Percentiles rank a stretch among this genome's conserved stretches.
Conservation (phyloP, 2,888 invertebrate species). For the Saturnia pavonia region DNA sequence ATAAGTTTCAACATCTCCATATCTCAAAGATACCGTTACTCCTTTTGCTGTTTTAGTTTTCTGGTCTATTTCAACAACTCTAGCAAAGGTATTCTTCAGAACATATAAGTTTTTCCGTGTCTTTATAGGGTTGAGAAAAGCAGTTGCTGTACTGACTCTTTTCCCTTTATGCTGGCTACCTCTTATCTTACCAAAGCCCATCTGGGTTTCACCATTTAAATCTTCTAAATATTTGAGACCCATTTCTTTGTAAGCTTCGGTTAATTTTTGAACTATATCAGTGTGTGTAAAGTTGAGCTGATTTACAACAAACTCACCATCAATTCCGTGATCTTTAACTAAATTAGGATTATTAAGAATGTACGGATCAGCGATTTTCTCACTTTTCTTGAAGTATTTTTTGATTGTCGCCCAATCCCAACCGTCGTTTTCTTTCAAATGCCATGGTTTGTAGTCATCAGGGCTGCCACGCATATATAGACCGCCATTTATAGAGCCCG, state of each 20-base stretch:
- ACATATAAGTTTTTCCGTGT: slow-evolving; percentile 61
- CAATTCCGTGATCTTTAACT: slow-evolving; percentile 65
- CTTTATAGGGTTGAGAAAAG: slow-evolving; percentile 62
- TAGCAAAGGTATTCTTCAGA: slow-evolving; percentile 58
- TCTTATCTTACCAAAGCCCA: slow-evolving; percentile 79
- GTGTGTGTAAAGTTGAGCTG: slow-evolving; percentile 68
- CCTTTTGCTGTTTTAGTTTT: slow-evolving; percentile 49
- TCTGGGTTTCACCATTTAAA: slow-evolving; percentile 70
- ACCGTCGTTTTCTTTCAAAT: slow-evolving; percentile 54
- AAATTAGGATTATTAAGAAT: slow-evolving; percentile 63
- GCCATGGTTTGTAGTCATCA: slow-evolving; percentile 67
- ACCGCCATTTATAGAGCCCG: slow-evolving; percentile 69
- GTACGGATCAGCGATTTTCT: slow-evolving; percentile 63
- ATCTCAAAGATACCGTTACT: slow-evolving; percentile 49
- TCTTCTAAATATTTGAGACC: slow-evolving; percentile 71
- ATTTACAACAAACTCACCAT: slow-evolving; percentile 77
- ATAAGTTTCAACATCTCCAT: slow-evolving; percentile 48
- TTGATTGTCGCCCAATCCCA: slow-evolving; percentile 70
- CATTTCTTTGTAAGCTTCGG: slow-evolving; percentile 72
- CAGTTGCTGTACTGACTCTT: slow-evolving; percentile 80
- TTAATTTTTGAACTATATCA: slow-evolving; percentile 56
- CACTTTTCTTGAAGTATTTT: slow-evolving; percentile 69
- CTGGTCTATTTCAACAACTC: slow-evolving; percentile 48
- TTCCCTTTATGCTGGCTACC: slow-evolving; percentile 75
- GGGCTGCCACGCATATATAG: slow-evolving; percentile 68